Evolutionary conservation across 2,888 invertebrate genomes (phyloP).

Genomic region (Nematopogon swammerdamellus): DNA sequence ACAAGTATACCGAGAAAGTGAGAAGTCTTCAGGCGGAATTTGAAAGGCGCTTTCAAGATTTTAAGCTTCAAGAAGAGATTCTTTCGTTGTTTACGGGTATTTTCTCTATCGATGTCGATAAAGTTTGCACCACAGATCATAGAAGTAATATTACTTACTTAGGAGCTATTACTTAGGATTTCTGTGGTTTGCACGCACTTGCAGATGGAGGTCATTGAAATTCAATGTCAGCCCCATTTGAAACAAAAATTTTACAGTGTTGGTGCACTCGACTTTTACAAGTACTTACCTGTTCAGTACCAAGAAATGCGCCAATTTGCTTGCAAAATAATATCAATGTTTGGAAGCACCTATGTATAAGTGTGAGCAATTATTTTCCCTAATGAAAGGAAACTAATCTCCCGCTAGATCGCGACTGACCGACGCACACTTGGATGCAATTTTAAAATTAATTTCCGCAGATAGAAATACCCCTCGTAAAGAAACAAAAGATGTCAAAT

Average conservation of each 20-base stretch:
- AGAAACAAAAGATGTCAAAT: no score
- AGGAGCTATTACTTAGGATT: no score
- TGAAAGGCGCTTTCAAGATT: constrained; percentile 11
- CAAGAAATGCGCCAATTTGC: constrained; percentile 7
- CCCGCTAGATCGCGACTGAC: constrained; percentile 4
- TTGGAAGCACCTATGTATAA: constrained; percentile 11
- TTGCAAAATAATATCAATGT: constrained; percentile 8
- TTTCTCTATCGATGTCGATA: constrained; percentile 5
- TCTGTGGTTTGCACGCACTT: constrained; percentile 10
- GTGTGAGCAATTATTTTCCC: constrained; percentile 11
- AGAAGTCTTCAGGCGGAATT: constrained; percentile 8
- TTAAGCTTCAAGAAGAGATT: constrained; percentile 8
- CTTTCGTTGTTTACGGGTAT: no score
- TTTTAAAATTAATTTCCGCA: constrained; percentile 5
- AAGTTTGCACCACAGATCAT: constrained; percentile 9
- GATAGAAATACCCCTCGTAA: neutral
- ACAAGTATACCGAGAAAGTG: constrained; percentile 5
- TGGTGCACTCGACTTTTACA: constrained; percentile 9
- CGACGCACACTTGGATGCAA: constrained; percentile 5
- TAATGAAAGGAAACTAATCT: constrained; percentile 5
- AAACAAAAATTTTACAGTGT: constrained; percentile 10
- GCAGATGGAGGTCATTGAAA: constrained; percentile 9
- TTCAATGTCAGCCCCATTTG: constrained; percentile 12
- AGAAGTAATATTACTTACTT: no score
- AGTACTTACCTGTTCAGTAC: constrained; percentile 7